Base-by-base conservation (phyloP, 2,888 invertebrate genomes). In the Trissoscelio sp. region DNA sequence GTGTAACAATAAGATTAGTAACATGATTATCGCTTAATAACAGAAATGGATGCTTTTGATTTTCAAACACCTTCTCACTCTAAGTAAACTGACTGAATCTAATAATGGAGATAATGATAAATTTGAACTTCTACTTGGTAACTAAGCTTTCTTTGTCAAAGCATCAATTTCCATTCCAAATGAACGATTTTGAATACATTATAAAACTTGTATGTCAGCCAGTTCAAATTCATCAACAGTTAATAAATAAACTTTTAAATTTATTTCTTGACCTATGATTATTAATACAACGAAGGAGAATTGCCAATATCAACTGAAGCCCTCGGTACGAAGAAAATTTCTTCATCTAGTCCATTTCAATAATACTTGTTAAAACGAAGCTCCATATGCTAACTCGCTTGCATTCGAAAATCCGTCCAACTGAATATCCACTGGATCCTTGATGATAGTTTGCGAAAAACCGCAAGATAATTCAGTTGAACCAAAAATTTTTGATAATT, bases 361-460 rank as follows among this genome's bases (percentile, higher is more conserved):
- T 6, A 11, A 22, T 51, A n/a, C 4, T 3, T 5, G 3, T 3
- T 11, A 24, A 20, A 11, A 12, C 53, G 1, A 85, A 0, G 85
- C 85, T n/a, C 86, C 85, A 46, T 83, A 86, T 0, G 82, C 85
- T 0, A 39, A 57, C 22, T 84, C 84, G 4, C 75, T 83, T 3
- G 85, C 85, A 60, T 86, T 85, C 4, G 77, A 66, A 44, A 86
- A 88, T 0, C 83, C 85, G 12, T 83, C 81, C 7, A 85, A 7
- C 28, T 83, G 42, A 4, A 48, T 12, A 1, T 34, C 22, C 4
- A 22, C 3, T 3, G 48, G 4, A 20, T 64, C 7, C 6, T 44
- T 6, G 14, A 64, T 64, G n/a, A n/a, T n/a, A n/a, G n/a, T n/a
- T n/a, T n/a, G n/a, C n/a, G n/a, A n/a, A n/a, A n/a, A n/a, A n/a